These are phyloP conservation scores for Melozone crissalis DNA, from an alignment of 2,113 vertebrate species.

Conservation along the genomic window DNA sequence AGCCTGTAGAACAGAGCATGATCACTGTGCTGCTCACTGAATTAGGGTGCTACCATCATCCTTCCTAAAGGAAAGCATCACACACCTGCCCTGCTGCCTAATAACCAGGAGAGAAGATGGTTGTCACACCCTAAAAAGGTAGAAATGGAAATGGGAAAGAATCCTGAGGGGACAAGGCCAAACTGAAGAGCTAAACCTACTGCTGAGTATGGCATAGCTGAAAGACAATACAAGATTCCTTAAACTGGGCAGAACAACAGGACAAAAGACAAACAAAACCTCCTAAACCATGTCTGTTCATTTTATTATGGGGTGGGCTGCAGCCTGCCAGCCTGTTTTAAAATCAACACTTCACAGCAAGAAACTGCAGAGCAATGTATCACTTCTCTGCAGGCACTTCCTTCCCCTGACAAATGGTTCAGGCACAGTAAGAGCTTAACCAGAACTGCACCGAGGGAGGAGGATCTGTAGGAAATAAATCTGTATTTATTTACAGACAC, in stretches of 20 bases:
- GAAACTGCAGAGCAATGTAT: conserved; percentile 42
- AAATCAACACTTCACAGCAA: conserved; percentile 67
- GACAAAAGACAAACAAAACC: conserved; percentile 52
- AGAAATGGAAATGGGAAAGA: conserved; percentile 9
- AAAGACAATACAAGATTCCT: conserved; percentile 24
- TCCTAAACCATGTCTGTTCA: neutral
- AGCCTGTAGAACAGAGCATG: neutral
- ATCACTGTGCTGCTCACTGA: neutral
- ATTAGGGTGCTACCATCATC: neutral
- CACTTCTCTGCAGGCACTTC: conserved; percentile 56
- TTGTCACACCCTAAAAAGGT: neutral
- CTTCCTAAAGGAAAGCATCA: neutral
- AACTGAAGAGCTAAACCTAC: neutral
- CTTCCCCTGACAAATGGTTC: conserved; percentile 18
- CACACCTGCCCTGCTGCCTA: conserved; percentile 5
- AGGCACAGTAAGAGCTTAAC: conserved; percentile 5
- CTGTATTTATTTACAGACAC: conserved; percentile 14
- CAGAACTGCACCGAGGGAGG: neutral
- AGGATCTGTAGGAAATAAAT: neutral
- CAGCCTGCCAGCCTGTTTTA: conserved; percentile 51
- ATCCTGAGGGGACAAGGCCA: neutral
- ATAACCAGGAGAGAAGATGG: neutral
- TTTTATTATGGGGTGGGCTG: neutral
- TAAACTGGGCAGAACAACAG: conserved; percentile 39
- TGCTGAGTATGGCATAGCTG: neutral